Percentiles rank a stretch among this genome's conserved stretches.
Conservation (phyloP, 2,113 vertebrate genomes). For the Arvicanthis niloticus region DNA sequence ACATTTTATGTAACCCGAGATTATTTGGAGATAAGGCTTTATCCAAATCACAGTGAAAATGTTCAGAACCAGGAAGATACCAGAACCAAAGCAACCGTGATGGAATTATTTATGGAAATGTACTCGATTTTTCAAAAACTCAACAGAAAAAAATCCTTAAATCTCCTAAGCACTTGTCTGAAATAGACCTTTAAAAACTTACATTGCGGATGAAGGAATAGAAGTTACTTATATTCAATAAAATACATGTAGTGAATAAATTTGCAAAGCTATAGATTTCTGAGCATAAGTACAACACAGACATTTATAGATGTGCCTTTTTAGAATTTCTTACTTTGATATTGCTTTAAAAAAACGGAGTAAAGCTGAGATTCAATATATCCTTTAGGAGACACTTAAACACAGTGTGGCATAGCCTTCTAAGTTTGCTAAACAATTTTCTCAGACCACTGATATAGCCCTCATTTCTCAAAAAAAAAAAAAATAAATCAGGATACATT, state of each 20-base stretch:
- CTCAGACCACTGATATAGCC: neutral
- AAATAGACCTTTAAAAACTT: neutral
- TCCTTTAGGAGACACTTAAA: slow-evolving; percentile 50
- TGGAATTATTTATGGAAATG: neutral
- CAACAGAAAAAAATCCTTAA: slow-evolving; percentile 53
- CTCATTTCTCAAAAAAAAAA: neutral
- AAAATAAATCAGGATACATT: slow-evolving; percentile 43
- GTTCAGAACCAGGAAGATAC: slow-evolving; percentile 19
- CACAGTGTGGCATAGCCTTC: neutral
- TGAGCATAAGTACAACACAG: neutral
- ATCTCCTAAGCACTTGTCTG: neutral
- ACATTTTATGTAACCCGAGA: neutral
- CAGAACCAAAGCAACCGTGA: slow-evolving; percentile 2
- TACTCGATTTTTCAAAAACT: neutral
- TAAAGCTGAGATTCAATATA: slow-evolving; percentile 28
- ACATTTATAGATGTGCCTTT: slow-evolving; percentile 40
- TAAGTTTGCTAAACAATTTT: slow-evolving; percentile 57
- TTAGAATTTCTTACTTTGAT: slow-evolving; percentile 42
- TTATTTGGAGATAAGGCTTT: neutral
- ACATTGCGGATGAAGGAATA: neutral
- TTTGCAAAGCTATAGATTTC: slow-evolving; percentile 27
- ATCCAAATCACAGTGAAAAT: neutral
- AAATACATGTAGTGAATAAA: neutral
- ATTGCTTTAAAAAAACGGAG: slow-evolving; percentile 54
- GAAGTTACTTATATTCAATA: slow-evolving; percentile 18